Evolutionary conservation across 2,888 invertebrate species (phyloP).

Genomic region (Ditula angustiorana): DNA sequence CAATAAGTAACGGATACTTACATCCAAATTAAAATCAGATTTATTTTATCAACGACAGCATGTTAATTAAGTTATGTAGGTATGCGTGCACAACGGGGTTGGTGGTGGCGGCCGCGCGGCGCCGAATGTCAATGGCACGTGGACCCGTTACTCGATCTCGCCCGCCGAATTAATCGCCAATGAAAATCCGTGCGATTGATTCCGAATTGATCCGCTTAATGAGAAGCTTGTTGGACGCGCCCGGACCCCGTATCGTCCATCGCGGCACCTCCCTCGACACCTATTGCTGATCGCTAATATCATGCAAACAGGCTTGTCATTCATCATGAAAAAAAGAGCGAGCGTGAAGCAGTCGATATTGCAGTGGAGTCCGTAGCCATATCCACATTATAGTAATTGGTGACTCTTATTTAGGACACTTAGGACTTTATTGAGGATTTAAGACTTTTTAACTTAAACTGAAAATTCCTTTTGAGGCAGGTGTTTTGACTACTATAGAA

Average conservation of each 20-base stretch:
- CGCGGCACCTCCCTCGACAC: conserved; percentile 63
- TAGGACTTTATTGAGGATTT: background rate
- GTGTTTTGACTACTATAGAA: background rate
- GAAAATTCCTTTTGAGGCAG: background rate
- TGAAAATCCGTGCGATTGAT: conserved; percentile 76
- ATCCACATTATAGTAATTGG: background rate
- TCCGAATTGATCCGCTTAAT: conserved; percentile 77
- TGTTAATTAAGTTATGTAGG: conserved; percentile 33
- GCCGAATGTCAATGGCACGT: conserved; percentile 83
- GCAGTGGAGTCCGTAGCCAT: conserved; percentile 12
- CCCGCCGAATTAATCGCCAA: conserved; percentile 82
- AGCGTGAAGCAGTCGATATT: conserved; percentile 24
- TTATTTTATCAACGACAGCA: conserved; percentile 29
- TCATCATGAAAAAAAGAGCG: conserved; percentile 38
- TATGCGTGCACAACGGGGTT: conserved; percentile 38
- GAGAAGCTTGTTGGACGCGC: conserved; percentile 72
- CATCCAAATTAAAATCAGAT: conserved; percentile 22
- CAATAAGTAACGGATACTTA: conserved; percentile 36
- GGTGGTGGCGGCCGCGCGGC: conserved; percentile 54
- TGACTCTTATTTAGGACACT: background rate
- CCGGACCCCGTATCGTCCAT: conserved; percentile 69
- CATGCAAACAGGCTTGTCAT: conserved; percentile 54
- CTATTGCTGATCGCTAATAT: conserved; percentile 49
- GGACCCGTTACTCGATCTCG: conserved; percentile 82
- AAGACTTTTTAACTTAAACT: background rate